Evolutionary conservation across 2,888 invertebrate genomes (phyloP), one percentile per base, ranked within the genome.

Genomic region (Adelphocoris suturalis): DNA sequence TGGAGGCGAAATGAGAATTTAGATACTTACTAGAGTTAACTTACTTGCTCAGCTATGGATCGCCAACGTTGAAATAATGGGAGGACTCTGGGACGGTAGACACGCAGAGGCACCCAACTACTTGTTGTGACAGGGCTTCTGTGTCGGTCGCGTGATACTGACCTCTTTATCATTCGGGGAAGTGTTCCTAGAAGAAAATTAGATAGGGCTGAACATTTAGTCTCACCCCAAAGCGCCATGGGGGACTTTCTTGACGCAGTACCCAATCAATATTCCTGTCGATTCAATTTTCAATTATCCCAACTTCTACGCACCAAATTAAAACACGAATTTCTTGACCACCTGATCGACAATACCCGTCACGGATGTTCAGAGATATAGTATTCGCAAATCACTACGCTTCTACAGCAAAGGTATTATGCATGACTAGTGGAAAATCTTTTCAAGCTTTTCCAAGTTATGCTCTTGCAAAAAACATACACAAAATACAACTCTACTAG

Each of bases 121-220:
- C 68, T 68, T 68, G 68, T 68, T 68, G 68, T 68, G 68, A 68
- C 68, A 68, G 68, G 9, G 68, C 68, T 68, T 68, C 68, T 68
- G 68, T 68, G 68, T 19, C 23, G 68, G 23, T 68, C 68, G 68
- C 68, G 68, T 68, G 68, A 68, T 68, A 68, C 68, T 68, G 68
- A 68, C 68, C 68, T 68, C 68, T 68, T 68, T 23, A 68, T 68
- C 68, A 68, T 68, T 68, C 68, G 23, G 68, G 23, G 23, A 68
- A 68, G 68, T 68, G 68, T 68, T 68, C 68, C 68, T 23, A 68
- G 68, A 68, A 68, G 23, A 68, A 68, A 68, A 68, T 68, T 68
- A 68, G 68, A 23, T 68, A 68, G 68, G 68, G 23, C 23, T 19
- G 68, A 68, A 68, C 68, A 68, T 68, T 68, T 68, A 68, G 68